Evolutionary conservation across 2,797 vertebrate species (phyloP), one percentile per base, ranked within the genome.

Genomic region (Scomberomorus guttatus): DNA sequence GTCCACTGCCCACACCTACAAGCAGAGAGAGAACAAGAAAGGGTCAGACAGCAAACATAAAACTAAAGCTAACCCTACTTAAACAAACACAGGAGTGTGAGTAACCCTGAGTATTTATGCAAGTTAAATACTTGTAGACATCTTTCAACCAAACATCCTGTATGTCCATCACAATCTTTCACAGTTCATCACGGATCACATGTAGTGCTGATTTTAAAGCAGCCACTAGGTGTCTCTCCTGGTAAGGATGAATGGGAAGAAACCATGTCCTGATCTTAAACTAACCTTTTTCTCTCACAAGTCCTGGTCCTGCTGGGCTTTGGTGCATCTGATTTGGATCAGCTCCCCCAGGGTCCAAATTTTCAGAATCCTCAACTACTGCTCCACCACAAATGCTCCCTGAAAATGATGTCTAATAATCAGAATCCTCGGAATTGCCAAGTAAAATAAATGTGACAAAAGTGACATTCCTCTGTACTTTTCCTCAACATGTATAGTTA

Each of bases 201-300:
- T 50, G 58, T 11, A 46, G 9, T 32, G 11, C 25, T 24, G 5
- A 24, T 22, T 52, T 10, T 46, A 29, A 42, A 65, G 20, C 1
- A 55, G 3, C 42, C 11, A 24, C 6, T 7, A 24, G 2, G 1
- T 8, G 10, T 44, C 12, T 59, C 1, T 58, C 13, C 10, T 32
- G 3, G 6, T 12, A 37, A 59, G 5, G 20, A 69, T 24, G 13
- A 0, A 37, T 63, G 48, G 15, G 3, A 69, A 56, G 59, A 80
- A 65, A 37, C 0, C 14, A 51, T 4, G 9, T 60, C 1, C 25
- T 51, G 0, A 42, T 75, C 5, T 9, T 50, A 18, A 46, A 72
- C 32, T 27, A 67, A 89, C 91, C 73, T 15, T 81, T 89, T 61
- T 83, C 75, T 81, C 39, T 85, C 14, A 9, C 8, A 1, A 13